phyloP scores from a whole-genome alignment of 2,113 vertebrate genomes.

The Pluvianellus socialis region DNA sequence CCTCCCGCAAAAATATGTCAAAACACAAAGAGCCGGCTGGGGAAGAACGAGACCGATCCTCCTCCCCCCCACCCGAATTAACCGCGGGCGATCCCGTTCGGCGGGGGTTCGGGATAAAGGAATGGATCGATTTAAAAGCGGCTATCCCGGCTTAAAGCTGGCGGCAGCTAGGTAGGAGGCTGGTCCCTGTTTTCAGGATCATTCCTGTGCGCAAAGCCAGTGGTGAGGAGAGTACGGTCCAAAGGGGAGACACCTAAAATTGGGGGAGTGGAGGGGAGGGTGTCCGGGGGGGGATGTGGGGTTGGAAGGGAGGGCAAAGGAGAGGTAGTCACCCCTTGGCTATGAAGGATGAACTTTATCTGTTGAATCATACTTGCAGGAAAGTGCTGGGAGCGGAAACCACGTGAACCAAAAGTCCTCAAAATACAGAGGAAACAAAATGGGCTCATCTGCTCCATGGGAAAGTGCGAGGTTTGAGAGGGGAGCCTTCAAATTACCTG shows the following conservation, averaged over 20 bases:
- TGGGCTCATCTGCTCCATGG: not conserved
- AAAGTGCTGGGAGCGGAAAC: not conserved
- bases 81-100: not conserved
- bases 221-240: not conserved
- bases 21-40: not conserved
- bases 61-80: not conserved
- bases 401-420: conserved; percentile 32
- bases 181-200: not conserved
- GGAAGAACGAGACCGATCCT: not conserved
- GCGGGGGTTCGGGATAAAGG: not conserved
- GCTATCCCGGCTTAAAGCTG: not conserved
- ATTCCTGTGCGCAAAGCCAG: not conserved
- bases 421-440: conserved; percentile 19
- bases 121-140: not conserved
- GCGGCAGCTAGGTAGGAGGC: not conserved
- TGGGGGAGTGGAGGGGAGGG: not conserved
- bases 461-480: not conserved
- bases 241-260: not conserved
- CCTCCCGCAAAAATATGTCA: not conserved
- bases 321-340: not conserved
- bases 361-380: not conserved
- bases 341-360: conserved; percentile 24
- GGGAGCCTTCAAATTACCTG: not conserved
- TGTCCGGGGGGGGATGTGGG: not conserved
- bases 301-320: not conserved